Percentiles rank a stretch among this genome's conserved stretches.
These are phyloP conservation scores for Salmo trutta DNA, from an alignment of 2,797 vertebrate genomes.

Conservation along the genomic window DNA sequence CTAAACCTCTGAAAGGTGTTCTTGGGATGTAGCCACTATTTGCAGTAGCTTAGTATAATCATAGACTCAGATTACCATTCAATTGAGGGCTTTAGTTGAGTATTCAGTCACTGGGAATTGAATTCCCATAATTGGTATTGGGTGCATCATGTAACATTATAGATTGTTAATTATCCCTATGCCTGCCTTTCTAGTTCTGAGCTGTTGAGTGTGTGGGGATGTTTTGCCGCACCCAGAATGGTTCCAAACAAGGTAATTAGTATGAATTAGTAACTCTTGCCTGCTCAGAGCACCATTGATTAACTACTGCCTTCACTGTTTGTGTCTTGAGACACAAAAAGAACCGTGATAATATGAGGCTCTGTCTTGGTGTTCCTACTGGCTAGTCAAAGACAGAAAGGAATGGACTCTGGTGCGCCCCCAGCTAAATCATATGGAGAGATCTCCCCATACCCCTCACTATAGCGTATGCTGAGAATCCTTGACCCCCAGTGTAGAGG, in stretches of 20 bases:
- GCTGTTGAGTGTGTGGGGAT: neutral
- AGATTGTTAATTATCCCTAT: neutral
- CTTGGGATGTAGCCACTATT: neutral
- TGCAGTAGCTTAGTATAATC: neutral
- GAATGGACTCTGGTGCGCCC: too few species aligned
- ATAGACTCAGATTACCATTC: neutral
- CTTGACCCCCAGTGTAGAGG: neutral
- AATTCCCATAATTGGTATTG: neutral
- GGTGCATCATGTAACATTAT: neutral
- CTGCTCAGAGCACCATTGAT: slow-evolving; percentile 18
- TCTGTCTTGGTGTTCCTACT: slow-evolving; percentile 22
- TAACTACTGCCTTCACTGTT: slow-evolving; percentile 14
- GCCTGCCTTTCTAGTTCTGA: neutral
- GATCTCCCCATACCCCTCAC: too few species aligned
- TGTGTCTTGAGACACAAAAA: neutral
- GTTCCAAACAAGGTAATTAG: slow-evolving; percentile 17
- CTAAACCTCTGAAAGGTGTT: neutral
- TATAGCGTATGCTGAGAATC: neutral
- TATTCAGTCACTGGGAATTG: neutral
- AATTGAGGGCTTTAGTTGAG: neutral
- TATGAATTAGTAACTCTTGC: slow-evolving; percentile 28
- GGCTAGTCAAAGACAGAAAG: neutral
- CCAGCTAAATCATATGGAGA: too few species aligned
- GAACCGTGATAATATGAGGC: slow-evolving; percentile 2
- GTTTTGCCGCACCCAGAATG: slow-evolving; percentile 2